These are phyloP conservation scores for Catagonus wagneri DNA, from an alignment of 2,113 vertebrate genomes.

Conservation along the genomic window DNA sequence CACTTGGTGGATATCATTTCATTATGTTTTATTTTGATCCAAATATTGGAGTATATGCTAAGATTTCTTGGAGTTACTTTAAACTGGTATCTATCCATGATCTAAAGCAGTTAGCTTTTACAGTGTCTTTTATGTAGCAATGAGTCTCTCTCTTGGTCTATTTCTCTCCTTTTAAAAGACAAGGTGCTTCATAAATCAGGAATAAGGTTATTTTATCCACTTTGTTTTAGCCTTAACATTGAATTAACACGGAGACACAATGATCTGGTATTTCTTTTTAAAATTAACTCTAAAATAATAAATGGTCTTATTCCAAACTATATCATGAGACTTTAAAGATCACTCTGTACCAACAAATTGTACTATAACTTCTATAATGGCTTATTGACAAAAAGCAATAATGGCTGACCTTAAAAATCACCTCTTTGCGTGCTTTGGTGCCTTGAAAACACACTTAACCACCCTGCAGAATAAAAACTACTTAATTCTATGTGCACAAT, in stretches of 20 bases:
- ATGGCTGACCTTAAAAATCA: neutral
- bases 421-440: neutral
- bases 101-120: neutral
- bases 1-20: neutral
- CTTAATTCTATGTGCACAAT: neutral
- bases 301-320: conserved; percentile 43
- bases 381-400: neutral
- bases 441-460: neutral
- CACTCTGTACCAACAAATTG: neutral
- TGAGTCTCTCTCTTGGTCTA: neutral
- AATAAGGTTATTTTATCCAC: conserved; percentile 2
- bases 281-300: conserved; percentile 31
- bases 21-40: conserved; percentile 39
- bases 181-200: conserved; percentile 20
- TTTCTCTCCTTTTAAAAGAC: conserved; percentile 12
- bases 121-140: neutral
- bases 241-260: neutral
- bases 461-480: neutral
- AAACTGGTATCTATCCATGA: neutral
- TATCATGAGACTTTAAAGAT: conserved; percentile 23
- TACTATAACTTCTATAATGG: neutral
- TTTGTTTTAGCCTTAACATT: conserved; percentile 26
- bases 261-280: neutral
- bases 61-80: neutral
- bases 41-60: neutral